phyloP scores from a whole-genome alignment of 2,797 vertebrate species.

The Catamblyrhynchus diadema region DNA sequence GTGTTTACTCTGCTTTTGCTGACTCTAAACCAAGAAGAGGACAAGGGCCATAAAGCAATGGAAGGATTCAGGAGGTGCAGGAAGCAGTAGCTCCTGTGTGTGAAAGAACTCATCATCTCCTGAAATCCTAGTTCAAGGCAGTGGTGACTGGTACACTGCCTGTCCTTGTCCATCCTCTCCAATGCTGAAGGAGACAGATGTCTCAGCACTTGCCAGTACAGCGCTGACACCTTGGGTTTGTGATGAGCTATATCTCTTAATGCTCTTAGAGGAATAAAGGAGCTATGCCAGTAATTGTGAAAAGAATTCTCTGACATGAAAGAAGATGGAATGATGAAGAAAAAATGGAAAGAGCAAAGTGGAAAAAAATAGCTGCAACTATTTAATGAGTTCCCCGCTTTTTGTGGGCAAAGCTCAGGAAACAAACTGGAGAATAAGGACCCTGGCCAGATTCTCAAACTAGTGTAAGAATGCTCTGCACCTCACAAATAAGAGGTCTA shows the following conservation, averaged over 20 bases:
- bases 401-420: background rate
- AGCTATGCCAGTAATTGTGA: background rate
- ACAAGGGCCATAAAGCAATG: background rate
- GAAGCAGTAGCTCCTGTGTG: background rate
- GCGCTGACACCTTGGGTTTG: background rate
- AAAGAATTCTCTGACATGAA: background rate
- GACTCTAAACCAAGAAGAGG: background rate
- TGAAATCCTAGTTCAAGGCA: background rate
- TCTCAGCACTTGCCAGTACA: background rate
- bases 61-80: background rate
- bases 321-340: background rate
- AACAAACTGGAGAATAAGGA: background rate
- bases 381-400: background rate
- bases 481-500: background rate
- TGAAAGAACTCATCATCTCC: background rate
- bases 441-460: background rate
- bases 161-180: background rate
- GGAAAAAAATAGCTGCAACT: background rate
- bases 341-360: background rate
- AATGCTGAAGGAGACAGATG: background rate
- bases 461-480: background rate
- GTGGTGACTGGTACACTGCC: background rate
- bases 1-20: background rate
- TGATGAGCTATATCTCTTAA: background rate
- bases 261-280: background rate